phyloP scores from a whole-genome alignment of 2,797 vertebrate species.

The Lemur catta region DNA sequence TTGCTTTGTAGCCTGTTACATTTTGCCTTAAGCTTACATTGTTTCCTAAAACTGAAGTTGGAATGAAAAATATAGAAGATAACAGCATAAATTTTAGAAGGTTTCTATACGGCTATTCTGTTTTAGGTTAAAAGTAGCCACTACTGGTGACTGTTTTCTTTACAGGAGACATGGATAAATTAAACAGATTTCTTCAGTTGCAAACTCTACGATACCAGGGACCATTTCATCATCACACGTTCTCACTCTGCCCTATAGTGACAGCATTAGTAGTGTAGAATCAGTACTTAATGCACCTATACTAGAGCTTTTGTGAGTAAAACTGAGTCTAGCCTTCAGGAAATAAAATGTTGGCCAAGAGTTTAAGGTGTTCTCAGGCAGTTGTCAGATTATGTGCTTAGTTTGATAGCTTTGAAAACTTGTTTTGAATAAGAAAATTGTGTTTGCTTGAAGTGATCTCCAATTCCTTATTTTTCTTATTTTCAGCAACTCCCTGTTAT shows the following conservation, averaged over 20 bases:
- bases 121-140: neutral
- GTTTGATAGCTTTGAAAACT: neutral
- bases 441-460: neutral
- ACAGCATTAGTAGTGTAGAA: neutral
- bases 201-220: neutral
- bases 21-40: neutral
- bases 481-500: neutral
- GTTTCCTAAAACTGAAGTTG: neutral
- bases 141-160: neutral
- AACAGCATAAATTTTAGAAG: neutral
- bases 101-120: neutral
- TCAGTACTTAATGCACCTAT: neutral
- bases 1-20: neutral
- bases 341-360: neutral
- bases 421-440: conserved; percentile 33
- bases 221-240: neutral
- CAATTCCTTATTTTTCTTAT: neutral
- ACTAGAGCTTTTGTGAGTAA: neutral
- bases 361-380: neutral
- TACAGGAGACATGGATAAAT: neutral
- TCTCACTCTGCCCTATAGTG: neutral
- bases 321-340: neutral
- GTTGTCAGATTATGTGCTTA: neutral
- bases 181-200: neutral
- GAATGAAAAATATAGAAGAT: conserved; percentile 9